Base-by-base conservation (phyloP, 1,140 invertebrate species). In the Nasonia giraulti region DNA sequence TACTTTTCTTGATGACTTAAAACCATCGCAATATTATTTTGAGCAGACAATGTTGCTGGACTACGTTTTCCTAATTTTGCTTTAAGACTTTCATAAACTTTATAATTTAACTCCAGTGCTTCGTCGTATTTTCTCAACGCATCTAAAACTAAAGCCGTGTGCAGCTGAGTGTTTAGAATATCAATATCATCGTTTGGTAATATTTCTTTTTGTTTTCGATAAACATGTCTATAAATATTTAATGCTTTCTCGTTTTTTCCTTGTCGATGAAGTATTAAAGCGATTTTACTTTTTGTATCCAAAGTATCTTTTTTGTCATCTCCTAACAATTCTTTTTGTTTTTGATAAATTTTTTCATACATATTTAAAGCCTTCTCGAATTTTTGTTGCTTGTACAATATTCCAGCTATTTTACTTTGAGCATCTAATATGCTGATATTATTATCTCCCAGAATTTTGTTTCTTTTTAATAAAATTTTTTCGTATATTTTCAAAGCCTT, bases 71-170 rank as follows among this genome's bases (percentile, higher is more conserved):
- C 87, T 80, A 33, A 85, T 85, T 33, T 78, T 77, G 77, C 66
- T 89, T 83, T 82, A 87, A 87, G 77, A 50, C 55, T 82, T 86
- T 78, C 50, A 27, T 27, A 78, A 27, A 62, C 47, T 31, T 4
- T 10, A 2, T 3, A 6, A 62, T n/a, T 87, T 20, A 89, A 84
- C 33, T 83, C 50, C 20, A 90, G 86, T 11, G 90, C 89, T 86
- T 91, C 88, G 14, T 90, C 85, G 83, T 90, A 71, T 83, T 86
- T 87, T 12, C 84, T 87, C n/a, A 81, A 69, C 11, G 77, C 81
- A 33, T 84, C 47, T 40, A 44, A 44, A 4, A 75, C 73, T 33
- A 44, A 10, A 17, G 73, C 73, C 14, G 6, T 75, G 73, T 75
- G 17, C 3, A 75, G 17, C 12, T 40, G 12, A 44, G 33, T 40